These are phyloP conservation scores for Acropora yongei DNA, from an alignment of 64 coral and sea anemone species.

Conservation along the genomic window DNA sequence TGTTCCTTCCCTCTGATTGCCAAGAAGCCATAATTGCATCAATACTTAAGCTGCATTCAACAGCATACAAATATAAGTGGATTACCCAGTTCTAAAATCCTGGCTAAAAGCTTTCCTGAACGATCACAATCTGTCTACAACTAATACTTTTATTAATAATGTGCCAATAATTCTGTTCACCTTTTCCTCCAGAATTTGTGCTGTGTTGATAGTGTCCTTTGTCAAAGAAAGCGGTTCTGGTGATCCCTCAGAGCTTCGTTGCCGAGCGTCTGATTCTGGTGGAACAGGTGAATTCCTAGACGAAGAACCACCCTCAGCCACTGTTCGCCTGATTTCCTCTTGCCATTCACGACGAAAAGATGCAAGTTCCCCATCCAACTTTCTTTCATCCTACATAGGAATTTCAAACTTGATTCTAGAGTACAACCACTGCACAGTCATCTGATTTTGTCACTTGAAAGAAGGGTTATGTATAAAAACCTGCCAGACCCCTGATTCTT, in stretches of 20 bases:
- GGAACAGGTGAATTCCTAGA: conserved; percentile 17
- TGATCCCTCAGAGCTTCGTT: neutral
- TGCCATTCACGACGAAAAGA: conserved; percentile 70
- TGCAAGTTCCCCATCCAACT: conserved; percentile 47
- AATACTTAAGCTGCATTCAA: too few species aligned
- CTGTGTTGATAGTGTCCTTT: conserved; percentile 3
- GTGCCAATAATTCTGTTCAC: neutral
- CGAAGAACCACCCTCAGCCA: conserved; percentile 18
- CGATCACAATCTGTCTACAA: too few species aligned
- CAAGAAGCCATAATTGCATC: too few species aligned
- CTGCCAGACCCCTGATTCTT: neutral
- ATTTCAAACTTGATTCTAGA: neutral
- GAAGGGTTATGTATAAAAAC: too few species aligned
- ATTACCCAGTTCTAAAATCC: too few species aligned
- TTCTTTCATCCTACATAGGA: conserved; percentile 37
- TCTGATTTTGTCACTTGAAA: too few species aligned
- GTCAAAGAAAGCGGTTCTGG: neutral
- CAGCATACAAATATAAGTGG: too few species aligned
- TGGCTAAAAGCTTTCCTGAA: too few species aligned
- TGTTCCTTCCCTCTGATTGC: too few species aligned
- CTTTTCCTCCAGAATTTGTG: conserved; percentile 16
- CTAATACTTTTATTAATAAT: too few species aligned
- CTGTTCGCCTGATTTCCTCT: conserved; percentile 49
- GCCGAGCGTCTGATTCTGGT: too few species aligned
- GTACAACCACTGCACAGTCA: too few species aligned